Percentiles rank a stretch among this genome's conserved stretches.
Evolutionary conservation across 2,888 invertebrate genomes (phyloP).

Genomic region (Agrochola macilenta): DNA sequence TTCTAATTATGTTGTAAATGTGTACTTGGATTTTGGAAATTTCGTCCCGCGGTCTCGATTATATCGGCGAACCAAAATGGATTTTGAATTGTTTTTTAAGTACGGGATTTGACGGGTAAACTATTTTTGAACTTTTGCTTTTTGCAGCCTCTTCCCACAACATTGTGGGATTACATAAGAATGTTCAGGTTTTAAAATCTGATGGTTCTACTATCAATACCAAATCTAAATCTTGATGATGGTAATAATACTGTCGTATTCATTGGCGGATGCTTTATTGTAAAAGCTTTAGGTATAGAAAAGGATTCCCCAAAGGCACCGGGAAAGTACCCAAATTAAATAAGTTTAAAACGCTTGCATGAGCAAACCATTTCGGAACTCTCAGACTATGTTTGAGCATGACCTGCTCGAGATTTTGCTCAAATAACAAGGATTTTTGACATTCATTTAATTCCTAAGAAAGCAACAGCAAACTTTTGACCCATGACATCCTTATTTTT

Average conservation of each 20-base stretch:
- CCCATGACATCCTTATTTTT: background rate
- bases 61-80: no score
- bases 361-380: conserved; percentile 6
- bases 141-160: background rate
- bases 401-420: background rate
- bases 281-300: background rate
- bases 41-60: no score
- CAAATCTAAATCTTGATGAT: background rate
- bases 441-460: background rate
- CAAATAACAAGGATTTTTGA: conserved; percentile 13
- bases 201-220: background rate
- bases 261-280: background rate
- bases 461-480: background rate
- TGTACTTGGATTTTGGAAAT: background rate
- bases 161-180: background rate
- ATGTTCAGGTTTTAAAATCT: background rate
- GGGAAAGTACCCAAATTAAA: conserved; percentile 17
- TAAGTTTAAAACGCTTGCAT: conserved; percentile 3
- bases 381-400: background rate
- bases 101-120: background rate
- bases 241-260: background rate
- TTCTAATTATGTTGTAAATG: background rate
- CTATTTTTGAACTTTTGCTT: background rate
- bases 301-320: no score
- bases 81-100: no score